Evolutionary conservation across 2,797 vertebrate species (phyloP).

Genomic region (Macropus fuliginosus): DNA sequence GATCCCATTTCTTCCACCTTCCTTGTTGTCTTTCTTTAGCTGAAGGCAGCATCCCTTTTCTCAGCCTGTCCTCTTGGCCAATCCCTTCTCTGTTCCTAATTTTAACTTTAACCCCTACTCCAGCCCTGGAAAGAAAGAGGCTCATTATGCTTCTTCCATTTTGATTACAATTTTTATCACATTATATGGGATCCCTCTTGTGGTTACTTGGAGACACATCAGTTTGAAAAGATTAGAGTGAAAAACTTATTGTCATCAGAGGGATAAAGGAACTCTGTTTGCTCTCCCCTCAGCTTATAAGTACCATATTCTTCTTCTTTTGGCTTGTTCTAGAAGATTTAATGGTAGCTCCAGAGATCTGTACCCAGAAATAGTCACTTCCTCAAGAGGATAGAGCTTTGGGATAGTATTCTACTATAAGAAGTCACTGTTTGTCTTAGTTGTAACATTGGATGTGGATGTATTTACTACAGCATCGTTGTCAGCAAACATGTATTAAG

Average conservation of each 20-base stretch:
- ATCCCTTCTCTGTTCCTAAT: background rate
- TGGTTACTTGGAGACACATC: slow-evolving; percentile 68
- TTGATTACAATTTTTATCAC: slow-evolving; percentile 58
- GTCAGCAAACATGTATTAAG: background rate
- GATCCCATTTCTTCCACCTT: background rate
- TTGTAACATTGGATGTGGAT: background rate
- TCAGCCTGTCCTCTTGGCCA: background rate
- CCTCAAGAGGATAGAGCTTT: background rate
- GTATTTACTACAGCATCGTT: background rate
- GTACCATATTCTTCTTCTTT: background rate
- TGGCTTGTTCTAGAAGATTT: background rate
- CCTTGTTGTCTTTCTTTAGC: background rate
- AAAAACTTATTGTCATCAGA: slow-evolving; percentile 22
- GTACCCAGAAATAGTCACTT: background rate
- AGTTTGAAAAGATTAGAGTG: slow-evolving; percentile 55
- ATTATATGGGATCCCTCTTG: slow-evolving; percentile 79
- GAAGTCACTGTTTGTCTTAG: background rate
- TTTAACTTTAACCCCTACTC: background rate
- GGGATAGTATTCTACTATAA: background rate
- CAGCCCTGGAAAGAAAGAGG: background rate
- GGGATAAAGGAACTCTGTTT: background rate
- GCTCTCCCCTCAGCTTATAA: background rate
- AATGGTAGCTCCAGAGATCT: background rate
- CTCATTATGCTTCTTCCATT: background rate
- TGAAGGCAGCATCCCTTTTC: background rate